Conservation (phyloP, 2,888 invertebrate species). For the Ichneumoninae sp. region DNA sequence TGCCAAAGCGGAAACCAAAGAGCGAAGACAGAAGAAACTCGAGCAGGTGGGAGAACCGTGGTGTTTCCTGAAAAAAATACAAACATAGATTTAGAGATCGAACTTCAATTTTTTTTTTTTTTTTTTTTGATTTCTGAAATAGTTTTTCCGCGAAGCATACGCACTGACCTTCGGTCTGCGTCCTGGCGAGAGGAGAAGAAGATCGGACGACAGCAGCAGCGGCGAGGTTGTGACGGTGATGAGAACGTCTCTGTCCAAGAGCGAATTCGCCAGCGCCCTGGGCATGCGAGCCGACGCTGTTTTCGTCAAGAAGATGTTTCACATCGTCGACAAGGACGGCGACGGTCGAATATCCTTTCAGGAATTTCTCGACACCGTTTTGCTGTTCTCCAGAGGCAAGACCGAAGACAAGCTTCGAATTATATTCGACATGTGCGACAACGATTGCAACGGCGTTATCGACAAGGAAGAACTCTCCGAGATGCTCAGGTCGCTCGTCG, state of each 20-base stretch:
- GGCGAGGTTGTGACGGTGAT: constrained; percentile 96
- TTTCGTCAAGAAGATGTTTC: constrained; percentile 98
- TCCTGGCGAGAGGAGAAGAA: constrained; percentile 91
- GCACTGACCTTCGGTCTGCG: constrained; percentile 95
- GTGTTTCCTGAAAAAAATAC: not conserved
- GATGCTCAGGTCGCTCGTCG: constrained; percentile 96
- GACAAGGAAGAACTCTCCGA: constrained; percentile 97
- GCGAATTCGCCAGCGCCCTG: constrained; percentile 97
- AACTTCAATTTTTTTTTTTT: not conserved
- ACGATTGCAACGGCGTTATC: constrained; percentile 96
- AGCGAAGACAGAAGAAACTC: constrained; percentile 94
- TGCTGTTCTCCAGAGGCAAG: constrained; percentile 95
- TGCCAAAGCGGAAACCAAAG: constrained; percentile 96
- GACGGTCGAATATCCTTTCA: constrained; percentile 96
- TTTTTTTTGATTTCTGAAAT: constrained; percentile 62
- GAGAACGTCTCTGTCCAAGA: constrained; percentile 95
- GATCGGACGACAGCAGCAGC: constrained; percentile 90
- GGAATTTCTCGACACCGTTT: constrained; percentile 97
- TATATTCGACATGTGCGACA: constrained; percentile 99
- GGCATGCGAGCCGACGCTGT: constrained; percentile 98
- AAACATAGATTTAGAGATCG: not conserved
- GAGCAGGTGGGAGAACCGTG: constrained; percentile 86
- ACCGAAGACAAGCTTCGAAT: constrained; percentile 97
- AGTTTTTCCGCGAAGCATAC: constrained; percentile 98
- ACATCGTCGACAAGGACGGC: constrained; percentile 97